Conservation (phyloP, 1,140 invertebrate genomes). For the Zaprionus kolodkinae region DNA sequence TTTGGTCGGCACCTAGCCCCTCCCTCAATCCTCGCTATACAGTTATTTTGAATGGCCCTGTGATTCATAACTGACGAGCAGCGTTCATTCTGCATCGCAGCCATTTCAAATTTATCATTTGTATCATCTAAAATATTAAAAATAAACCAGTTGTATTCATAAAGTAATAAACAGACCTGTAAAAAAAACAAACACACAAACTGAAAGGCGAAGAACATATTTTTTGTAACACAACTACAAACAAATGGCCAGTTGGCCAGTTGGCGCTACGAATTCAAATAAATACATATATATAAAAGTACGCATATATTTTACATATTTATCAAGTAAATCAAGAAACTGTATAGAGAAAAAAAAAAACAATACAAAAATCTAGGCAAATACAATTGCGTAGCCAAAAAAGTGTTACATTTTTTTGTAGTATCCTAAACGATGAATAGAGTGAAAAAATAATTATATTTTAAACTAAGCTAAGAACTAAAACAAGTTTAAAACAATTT, state of each 20-base stretch:
- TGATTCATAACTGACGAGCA: constrained; percentile 71
- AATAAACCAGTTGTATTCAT: constrained; percentile 47
- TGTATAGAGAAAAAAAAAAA: constrained; percentile 33
- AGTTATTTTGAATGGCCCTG: constrained; percentile 55
- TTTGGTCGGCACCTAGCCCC: constrained; percentile 64
- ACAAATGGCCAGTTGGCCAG: constrained; percentile 10
- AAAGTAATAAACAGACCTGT: constrained; percentile 34
- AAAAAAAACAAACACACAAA: constrained; percentile 42
- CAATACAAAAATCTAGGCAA: constrained; percentile 51
- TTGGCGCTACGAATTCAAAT: constrained; percentile 50
- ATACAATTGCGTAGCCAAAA: constrained; percentile 62
- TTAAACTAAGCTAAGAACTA: constrained; percentile 61
- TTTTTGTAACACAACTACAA: constrained; percentile 44
- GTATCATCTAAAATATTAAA: not conserved
- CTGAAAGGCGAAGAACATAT: constrained; percentile 18
- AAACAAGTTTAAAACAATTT: constrained; percentile 48
- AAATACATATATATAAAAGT: constrained; percentile 51
- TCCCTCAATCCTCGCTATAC: constrained; percentile 18
- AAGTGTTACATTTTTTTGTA: constrained; percentile 59
- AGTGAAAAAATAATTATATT: constrained; percentile 53
- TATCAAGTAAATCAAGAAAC: constrained; percentile 18
- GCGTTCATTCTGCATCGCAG: constrained; percentile 46
- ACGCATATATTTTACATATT: constrained; percentile 23
- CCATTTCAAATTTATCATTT: constrained; percentile 37
- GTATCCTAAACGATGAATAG: constrained; percentile 46